Percentiles rank a stretch among this genome's conserved stretches.
phyloP scores from a whole-genome alignment of 2,113 vertebrate species.

The Channa maculata region DNA sequence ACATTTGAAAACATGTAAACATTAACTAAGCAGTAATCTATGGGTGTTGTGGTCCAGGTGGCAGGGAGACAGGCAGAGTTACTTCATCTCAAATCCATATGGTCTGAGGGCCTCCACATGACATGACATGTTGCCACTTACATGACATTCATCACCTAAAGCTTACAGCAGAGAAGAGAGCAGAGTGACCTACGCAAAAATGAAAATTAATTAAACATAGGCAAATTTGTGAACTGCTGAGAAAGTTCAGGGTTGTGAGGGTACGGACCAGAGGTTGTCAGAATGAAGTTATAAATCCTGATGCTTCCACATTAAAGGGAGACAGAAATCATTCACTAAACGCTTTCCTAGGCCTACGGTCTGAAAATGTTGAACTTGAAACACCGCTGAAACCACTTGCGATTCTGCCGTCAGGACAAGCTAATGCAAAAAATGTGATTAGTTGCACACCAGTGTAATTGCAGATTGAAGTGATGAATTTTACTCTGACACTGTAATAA shows the following conservation, averaged over 20 bases:
- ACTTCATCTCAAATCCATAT: slow-evolving; percentile 33
- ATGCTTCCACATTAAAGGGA: slow-evolving; percentile 52
- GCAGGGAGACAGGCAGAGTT: slow-evolving; percentile 15
- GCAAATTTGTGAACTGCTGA: neutral
- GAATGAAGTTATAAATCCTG: slow-evolving; percentile 26
- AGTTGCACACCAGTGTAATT: neutral
- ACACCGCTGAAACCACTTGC: neutral
- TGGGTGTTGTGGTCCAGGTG: slow-evolving; percentile 33
- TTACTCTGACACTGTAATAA: neutral
- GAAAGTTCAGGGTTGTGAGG: neutral
- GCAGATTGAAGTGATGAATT: slow-evolving; percentile 15
- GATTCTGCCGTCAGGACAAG: slow-evolving; percentile 6
- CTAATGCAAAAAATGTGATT: neutral
- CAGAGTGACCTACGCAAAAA: neutral
- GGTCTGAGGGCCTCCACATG: slow-evolving; percentile 23
- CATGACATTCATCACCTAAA: slow-evolving; percentile 48
- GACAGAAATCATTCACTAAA: slow-evolving; percentile 23
- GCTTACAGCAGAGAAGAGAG: slow-evolving; percentile 19
- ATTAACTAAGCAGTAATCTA: slow-evolving; percentile 14
- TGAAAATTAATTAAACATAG: neutral
- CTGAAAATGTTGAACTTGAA: neutral
- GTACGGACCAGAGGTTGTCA: too few species aligned
- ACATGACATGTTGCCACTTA: slow-evolving; percentile 30
- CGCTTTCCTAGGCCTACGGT: slow-evolving; percentile 3
- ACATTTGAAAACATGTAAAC: neutral